Evolutionary conservation across 2,797 vertebrate genomes (phyloP).

Genomic region (Protosalanx chinensis): DNA sequence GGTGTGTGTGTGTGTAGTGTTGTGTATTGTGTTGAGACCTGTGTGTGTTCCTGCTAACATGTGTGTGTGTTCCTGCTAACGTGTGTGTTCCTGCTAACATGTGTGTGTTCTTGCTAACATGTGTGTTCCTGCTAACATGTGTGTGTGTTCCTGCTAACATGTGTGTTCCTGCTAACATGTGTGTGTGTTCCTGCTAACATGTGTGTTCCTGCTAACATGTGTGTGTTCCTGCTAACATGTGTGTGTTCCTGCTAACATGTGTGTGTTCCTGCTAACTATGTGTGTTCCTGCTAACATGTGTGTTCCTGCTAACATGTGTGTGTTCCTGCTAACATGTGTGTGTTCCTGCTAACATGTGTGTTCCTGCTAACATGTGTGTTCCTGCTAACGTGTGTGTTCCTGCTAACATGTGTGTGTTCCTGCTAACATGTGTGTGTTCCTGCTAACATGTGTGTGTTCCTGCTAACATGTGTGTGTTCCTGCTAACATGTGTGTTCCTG

Average conservation of each 20-base stretch:
- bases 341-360: constrained; percentile 1
- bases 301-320: constrained; percentile 5
- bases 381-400: no score
- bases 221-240: not conserved
- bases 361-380: not conserved
- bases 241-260: constrained; percentile 2
- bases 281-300: constrained; percentile 4
- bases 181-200: constrained; percentile 2
- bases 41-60: not conserved
- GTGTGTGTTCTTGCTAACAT: constrained; percentile 2
- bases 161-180: constrained; percentile 1
- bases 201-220: constrained; percentile 2
- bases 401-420: constrained; percentile 2
- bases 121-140: not conserved
- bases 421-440: constrained; percentile 2
- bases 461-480: no score
- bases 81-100: constrained; percentile 2
- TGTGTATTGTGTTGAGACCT: not conserved
- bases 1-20: constrained; percentile 66
- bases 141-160: constrained; percentile 3
- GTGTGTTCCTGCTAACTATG: not conserved
- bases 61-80: no score
- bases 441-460: constrained; percentile 7
- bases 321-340: constrained; percentile 2
- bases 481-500: no score